Conservation (phyloP, 2,797 vertebrate genomes). For the Novumbra hubbsi region DNA sequence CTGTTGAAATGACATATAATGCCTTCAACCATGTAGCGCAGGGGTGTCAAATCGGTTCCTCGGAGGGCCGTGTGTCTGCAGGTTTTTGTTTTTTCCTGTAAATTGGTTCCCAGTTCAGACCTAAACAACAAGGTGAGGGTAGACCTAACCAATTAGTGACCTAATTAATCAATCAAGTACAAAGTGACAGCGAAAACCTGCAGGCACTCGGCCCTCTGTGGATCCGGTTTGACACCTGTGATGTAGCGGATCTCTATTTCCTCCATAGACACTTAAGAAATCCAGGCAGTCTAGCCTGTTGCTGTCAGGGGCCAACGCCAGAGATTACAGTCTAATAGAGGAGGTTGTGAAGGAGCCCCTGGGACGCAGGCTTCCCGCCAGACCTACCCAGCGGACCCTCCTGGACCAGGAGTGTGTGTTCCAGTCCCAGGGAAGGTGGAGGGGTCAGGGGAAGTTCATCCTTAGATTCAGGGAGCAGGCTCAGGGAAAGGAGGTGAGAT, state of each 20-base stretch:
- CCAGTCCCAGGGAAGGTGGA: conserved; percentile 9
- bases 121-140: no score
- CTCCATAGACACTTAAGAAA: not conserved
- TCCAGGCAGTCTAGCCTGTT: conserved; percentile 3
- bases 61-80: no score
- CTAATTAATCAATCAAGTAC: no score
- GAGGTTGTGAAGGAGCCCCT: conserved; percentile 1
- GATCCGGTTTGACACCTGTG: no score
- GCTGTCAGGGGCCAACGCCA: not conserved
- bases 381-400: conserved; percentile 4
- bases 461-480: conserved; percentile 4
- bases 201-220: no score
- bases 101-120: no score
- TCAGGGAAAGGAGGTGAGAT: conserved; percentile 3
- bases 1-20: not conserved
- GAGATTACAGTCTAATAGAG: conserved; percentile 5
- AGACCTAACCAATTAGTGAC: no score
- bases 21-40: not conserved
- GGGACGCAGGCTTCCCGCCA: conserved; percentile 5
- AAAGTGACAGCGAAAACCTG: no score
- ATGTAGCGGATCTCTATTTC: not conserved
- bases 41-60: no score
- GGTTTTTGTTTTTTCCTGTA: no score
- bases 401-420: conserved; percentile 3
- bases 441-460: not conserved